phyloP scores from a whole-genome alignment of 2,113 vertebrate species.

The Scortum barcoo region DNA sequence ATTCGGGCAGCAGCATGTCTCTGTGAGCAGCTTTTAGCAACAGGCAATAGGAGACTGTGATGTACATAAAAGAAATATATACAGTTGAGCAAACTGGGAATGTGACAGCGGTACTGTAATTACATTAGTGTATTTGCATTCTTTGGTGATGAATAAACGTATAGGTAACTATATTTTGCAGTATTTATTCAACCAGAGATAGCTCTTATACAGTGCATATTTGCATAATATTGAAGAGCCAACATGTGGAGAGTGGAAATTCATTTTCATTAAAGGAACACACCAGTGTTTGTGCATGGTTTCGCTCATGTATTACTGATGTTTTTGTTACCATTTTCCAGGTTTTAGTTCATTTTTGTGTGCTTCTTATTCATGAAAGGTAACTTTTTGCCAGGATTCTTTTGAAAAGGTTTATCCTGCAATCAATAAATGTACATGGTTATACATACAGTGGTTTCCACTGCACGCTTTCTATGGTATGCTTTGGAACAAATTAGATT shows the following conservation, averaged over 20 bases:
- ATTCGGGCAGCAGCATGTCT: conserved; percentile 12
- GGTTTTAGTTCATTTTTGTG: too few species aligned
- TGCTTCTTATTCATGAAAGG: too few species aligned
- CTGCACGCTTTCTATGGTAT: not conserved
- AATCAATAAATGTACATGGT: too few species aligned
- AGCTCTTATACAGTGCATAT: not conserved
- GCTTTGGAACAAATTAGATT: not conserved
- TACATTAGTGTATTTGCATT: not conserved
- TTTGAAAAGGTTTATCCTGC: too few species aligned
- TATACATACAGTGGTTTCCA: not conserved
- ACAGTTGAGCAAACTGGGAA: conserved; percentile 2
- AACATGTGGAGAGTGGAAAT: not conserved
- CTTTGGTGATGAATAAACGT: too few species aligned
- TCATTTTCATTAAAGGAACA: not conserved
- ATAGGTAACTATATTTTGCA: not conserved
- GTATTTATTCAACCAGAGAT: not conserved
- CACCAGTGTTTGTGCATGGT: too few species aligned
- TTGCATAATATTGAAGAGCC: not conserved
- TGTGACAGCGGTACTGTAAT: not conserved
- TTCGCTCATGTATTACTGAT: too few species aligned
- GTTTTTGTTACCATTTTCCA: too few species aligned
- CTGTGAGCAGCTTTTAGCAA: conserved; percentile 15
- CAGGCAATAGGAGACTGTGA: not conserved
- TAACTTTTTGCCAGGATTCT: too few species aligned
- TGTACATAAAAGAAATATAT: not conserved